Conservation (phyloP, 2,113 vertebrate species). For the Pangasianodon hypophthalmus region DNA sequence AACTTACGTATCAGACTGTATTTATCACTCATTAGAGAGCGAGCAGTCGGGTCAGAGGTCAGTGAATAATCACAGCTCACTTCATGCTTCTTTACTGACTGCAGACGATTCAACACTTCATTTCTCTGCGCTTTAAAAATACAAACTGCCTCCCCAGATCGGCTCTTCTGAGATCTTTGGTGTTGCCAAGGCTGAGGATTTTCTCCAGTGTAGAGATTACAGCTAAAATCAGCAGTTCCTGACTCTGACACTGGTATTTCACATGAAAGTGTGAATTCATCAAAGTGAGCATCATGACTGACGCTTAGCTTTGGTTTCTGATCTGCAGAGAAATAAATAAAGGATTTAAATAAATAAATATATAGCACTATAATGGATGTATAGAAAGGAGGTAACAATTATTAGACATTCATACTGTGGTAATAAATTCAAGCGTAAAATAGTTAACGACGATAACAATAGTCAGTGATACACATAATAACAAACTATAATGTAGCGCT, state of each 20-base stretch:
- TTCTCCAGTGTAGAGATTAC: constrained; percentile 53
- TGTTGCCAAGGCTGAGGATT: background rate
- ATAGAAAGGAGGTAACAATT: rapidly evolving
- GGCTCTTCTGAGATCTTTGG: background rate
- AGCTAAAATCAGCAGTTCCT: constrained; percentile 23
- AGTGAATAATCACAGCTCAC: constrained; percentile 52
- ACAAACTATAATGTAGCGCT: background rate
- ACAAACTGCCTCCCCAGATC: background rate
- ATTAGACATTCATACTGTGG: background rate
- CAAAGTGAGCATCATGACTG: background rate
- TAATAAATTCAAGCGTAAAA: background rate
- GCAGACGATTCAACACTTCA: constrained; percentile 31
- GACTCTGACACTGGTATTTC: background rate
- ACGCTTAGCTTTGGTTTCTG: constrained; percentile 25
- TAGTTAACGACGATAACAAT: too few species aligned
- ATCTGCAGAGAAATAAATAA: constrained; percentile 9
- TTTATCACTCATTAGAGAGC: constrained; percentile 24
- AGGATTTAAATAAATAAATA: background rate
- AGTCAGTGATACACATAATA: too few species aligned
- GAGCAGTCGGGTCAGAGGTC: constrained; percentile 14
- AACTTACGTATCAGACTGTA: too few species aligned
- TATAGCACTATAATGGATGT: background rate
- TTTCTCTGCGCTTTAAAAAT: background rate
- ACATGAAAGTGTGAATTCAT: background rate
- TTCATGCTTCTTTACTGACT: constrained; percentile 15